Evolutionary conservation across 53 echinoderm and acorn worm species (phyloP).

Genomic region (Paracentrotus lividus): DNA sequence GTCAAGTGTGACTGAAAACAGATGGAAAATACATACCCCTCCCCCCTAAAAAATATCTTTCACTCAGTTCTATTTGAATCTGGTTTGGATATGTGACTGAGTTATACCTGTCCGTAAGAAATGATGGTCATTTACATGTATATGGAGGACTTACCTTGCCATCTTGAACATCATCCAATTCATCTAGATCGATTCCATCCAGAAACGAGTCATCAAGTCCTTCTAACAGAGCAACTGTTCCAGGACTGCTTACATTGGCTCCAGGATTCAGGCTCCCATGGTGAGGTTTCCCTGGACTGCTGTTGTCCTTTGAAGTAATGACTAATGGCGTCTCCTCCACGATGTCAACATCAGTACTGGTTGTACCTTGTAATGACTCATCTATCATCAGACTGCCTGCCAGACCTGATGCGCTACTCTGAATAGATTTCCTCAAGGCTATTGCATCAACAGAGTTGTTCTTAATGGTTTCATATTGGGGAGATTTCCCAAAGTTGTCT

Average conservation of each 20-base stretch:
- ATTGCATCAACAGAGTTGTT: background rate
- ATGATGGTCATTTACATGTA: background rate
- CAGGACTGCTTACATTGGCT: slow-evolving; percentile 31
- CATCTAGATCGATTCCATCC: slow-evolving; percentile 79
- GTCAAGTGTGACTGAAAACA: no score
- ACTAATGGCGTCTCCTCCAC: background rate
- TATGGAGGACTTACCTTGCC: slow-evolving; percentile 14
- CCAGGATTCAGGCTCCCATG: background rate
- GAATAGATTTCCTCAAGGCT: background rate
- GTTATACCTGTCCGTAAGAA: background rate
- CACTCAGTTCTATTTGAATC: no score
- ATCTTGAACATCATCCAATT: slow-evolving; percentile 65
- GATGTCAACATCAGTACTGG: background rate
- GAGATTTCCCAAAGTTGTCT: background rate
- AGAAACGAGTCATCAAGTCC: slow-evolving; percentile 78
- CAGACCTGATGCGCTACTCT: background rate
- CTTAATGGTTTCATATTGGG: background rate
- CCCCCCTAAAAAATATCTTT: no score
- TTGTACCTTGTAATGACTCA: background rate
- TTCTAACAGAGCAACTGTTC: slow-evolving; percentile 76
- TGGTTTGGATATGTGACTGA: no score
- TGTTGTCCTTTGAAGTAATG: background rate
- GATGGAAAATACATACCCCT: no score
- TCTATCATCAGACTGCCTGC: background rate
- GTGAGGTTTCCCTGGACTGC: background rate